A percentile compares a stretch with the other conserved stretches of the same genome.
Conservation (phyloP, 2,888 invertebrate species). For the Gisinianus flammeolus region DNA sequence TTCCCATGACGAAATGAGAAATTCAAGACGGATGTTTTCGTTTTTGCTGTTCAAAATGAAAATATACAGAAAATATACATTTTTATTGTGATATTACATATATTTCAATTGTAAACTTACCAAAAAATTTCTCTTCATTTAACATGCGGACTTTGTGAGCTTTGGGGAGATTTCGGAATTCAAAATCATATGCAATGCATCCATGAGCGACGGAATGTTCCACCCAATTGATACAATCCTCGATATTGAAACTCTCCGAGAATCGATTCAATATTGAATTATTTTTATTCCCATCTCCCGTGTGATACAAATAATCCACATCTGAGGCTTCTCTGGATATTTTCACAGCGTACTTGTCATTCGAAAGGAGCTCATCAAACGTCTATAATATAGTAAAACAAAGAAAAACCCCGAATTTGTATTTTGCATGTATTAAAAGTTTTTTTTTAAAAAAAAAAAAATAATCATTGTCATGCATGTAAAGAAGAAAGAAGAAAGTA, state of each 20-base stretch:
- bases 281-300: not conserved
- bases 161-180: conserved; percentile 50
- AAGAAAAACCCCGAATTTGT: too few species aligned
- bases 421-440: too few species aligned
- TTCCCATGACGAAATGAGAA: conserved; percentile 16
- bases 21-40: conserved; percentile 21
- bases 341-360: conserved; percentile 50
- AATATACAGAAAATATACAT: too few species aligned
- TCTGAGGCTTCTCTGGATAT: conserved; percentile 46
- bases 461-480: too few species aligned
- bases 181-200: conserved; percentile 56
- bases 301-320: conserved; percentile 3
- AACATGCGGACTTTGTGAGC: conserved; percentile 21
- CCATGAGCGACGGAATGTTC: conserved; percentile 46
- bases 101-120: too few species aligned
- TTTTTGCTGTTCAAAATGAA: not conserved
- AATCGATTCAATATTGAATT: conserved; percentile 12
- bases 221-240: conserved; percentile 54
- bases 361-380: conserved; percentile 51
- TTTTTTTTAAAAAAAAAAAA: too few species aligned
- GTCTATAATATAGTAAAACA: too few species aligned
- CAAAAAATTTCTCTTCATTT: conserved; percentile 18
- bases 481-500: too few species aligned
- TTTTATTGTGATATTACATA: too few species aligned
- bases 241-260: conserved; percentile 49